Evolutionary conservation across 1,140 invertebrate species (phyloP), one percentile per base, ranked within the genome.

Genomic region (Lepidostoma basale): DNA sequence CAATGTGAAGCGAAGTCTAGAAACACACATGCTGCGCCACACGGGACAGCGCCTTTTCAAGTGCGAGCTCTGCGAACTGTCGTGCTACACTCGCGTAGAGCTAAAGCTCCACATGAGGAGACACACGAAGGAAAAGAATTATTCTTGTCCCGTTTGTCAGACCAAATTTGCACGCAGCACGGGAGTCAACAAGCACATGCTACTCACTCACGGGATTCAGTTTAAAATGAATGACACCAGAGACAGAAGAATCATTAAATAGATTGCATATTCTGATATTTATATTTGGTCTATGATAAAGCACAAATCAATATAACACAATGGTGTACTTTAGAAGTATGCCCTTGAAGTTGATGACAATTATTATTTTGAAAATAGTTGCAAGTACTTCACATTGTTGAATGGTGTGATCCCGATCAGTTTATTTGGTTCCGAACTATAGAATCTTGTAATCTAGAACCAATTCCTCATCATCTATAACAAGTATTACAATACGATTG

Each of bases 51-150:
- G 81, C 56, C 70, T 75, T 49, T 78, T 76, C 63, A 82, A 81
- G 74, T 83, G 82, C 70, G 72, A 76, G 12, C 26, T 75, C 10
- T 83, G 82, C 49, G 70, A 76, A 26, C 28, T 78, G n/a, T 72
- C 72, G 23, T 82, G 81, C 66, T 81, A 77, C 52, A 82, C 80
- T 3, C 74, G 72, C 52, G 75, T 77, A 14, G 80, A 81, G 14
- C 70, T 82, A 10, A 77, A 79, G 45, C 71, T 78, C 0, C 84
- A 85, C 66, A 77, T 75, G 18, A 72, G 85, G 12, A 83, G 83
- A 33, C 85, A 87, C 74, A 84, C 83, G 0, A 79, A 77, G 0
- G 83, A 86, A 40, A 87, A 87, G 73, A 85, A 85, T 3, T 88
- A 83, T 66, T 75, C 78, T 1, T 89, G 87, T 68, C 80, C 83